Conservation (phyloP, 2,888 invertebrate species). For the Copidosoma aretas region DNA sequence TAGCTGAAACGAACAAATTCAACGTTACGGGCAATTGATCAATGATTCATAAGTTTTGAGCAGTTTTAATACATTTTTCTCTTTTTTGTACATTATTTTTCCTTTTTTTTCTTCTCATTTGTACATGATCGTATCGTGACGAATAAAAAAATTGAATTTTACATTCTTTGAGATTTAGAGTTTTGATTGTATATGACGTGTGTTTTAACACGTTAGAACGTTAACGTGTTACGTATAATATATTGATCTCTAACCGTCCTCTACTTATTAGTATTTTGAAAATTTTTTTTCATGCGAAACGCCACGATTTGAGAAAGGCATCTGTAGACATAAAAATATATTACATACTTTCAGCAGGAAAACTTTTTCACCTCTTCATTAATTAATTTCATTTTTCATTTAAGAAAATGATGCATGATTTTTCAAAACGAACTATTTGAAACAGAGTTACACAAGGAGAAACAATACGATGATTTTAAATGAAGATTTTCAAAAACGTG, state of each 20-base stretch:
- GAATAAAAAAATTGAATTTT: slow-evolving; percentile 14
- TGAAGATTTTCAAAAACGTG: background rate
- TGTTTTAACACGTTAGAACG: slow-evolving; percentile 26
- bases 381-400: no score
- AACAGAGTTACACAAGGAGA: no score
- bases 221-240: slow-evolving; percentile 25
- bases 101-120: slow-evolving; percentile 17
- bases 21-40: background rate
- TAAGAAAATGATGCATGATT: no score
- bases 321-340: slow-evolving; percentile 42
- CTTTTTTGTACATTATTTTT: slow-evolving; percentile 15
- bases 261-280: slow-evolving; percentile 36
- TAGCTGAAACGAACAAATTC: slow-evolving; percentile 30
- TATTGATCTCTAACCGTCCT: slow-evolving; percentile 29
- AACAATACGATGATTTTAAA: slow-evolving; percentile 12
- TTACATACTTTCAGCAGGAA: slow-evolving; percentile 19
- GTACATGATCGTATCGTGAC: background rate
- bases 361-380: background rate
- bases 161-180: slow-evolving; percentile 14
- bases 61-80: background rate
- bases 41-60: background rate
- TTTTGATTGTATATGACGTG: slow-evolving; percentile 26
- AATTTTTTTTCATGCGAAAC: slow-evolving; percentile 40
- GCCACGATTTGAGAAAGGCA: slow-evolving; percentile 39
- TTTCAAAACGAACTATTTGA: no score